phyloP scores from a whole-genome alignment of 2,888 invertebrate genomes.

The Macroteleia sp. region DNA sequence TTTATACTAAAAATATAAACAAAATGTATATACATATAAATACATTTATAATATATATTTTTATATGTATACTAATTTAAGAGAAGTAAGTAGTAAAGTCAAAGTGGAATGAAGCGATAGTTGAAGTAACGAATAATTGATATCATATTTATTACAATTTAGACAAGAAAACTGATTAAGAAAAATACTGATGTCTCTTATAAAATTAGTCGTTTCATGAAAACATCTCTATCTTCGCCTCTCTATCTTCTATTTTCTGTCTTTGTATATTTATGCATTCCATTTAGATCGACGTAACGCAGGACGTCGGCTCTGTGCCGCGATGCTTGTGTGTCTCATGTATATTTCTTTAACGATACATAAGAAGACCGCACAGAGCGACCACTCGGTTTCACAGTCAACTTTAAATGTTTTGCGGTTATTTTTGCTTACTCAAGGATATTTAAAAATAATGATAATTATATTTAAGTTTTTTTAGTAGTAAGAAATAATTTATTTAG shows the following conservation, averaged over 20 bases:
- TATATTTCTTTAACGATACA: constrained; percentile 80
- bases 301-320: constrained; percentile 77
- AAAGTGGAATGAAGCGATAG: no score
- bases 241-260: constrained; percentile 54
- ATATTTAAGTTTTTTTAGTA: no score
- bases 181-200: constrained; percentile 46
- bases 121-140: no score
- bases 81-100: no score
- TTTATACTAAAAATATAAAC: no score
- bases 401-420: constrained; percentile 33
- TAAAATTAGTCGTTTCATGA: constrained; percentile 40
- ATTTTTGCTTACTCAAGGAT: constrained; percentile 26
- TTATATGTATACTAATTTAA: no score
- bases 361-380: constrained; percentile 74
- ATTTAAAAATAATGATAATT: no score
- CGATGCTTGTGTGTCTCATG: constrained; percentile 82
- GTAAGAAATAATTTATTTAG: no score
- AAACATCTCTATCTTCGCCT: constrained; percentile 71
- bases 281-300: constrained; percentile 80
- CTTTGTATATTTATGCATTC: constrained; percentile 83
- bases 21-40: no score
- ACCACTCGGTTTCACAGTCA: constrained; percentile 68
- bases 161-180: no score
- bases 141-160: no score
- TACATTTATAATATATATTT: no score